A percentile compares a stretch with the other conserved stretches of the same genome.
Evolutionary conservation across 2,113 vertebrate species (phyloP).

Genomic region (Thamnophis sirtalis): DNA sequence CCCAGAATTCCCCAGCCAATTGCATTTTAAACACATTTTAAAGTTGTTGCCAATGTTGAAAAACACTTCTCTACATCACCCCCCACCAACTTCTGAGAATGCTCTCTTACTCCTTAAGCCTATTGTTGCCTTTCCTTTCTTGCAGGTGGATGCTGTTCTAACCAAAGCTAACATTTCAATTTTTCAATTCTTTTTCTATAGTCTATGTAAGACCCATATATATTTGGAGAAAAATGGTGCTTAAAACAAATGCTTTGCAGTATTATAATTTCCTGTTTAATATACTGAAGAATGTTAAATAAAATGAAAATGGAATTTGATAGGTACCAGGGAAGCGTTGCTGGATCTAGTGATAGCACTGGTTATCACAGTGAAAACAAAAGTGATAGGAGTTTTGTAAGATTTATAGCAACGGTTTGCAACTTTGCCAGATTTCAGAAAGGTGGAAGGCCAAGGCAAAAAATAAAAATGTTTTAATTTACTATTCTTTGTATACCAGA

Average conservation of each 20-base stretch:
- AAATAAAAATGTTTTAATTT: neutral
- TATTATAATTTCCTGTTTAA: neutral
- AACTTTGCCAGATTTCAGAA: neutral
- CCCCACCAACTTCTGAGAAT: neutral
- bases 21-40: neutral
- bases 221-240: neutral
- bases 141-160: neutral
- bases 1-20: neutral
- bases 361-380: neutral
- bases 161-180: neutral
- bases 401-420: neutral
- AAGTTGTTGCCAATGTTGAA: neutral
- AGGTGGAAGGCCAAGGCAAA: neutral
- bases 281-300: neutral
- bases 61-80: neutral
- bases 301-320: neutral
- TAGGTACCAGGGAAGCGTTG: neutral
- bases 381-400: neutral
- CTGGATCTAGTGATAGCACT: neutral
- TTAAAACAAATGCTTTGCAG: neutral
- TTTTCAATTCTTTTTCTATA: neutral
- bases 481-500: neutral
- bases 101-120: neutral
- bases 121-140: neutral
- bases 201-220: neutral